phyloP scores from a whole-genome alignment of 2,113 vertebrate species.

The Phoenicopterus ruber region DNA sequence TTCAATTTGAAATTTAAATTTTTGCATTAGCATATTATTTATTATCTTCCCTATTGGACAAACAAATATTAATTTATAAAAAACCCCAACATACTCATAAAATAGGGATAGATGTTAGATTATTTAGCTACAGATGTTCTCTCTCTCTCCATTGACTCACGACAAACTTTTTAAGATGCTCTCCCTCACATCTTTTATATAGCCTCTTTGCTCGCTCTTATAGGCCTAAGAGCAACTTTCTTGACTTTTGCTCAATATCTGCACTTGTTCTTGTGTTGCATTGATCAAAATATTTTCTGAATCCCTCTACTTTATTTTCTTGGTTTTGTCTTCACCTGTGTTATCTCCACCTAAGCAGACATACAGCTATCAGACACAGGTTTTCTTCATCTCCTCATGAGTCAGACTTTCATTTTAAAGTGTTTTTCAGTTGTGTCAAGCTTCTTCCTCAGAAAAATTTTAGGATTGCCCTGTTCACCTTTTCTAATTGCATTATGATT shows the following conservation, averaged over 20 bases:
- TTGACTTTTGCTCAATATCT: background rate
- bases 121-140: background rate
- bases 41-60: slow-evolving; percentile 25
- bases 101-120: background rate
- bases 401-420: background rate
- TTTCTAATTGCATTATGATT: background rate
- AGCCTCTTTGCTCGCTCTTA: background rate
- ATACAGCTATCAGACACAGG: background rate
- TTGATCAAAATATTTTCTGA: background rate
- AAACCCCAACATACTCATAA: background rate
- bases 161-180: background rate
- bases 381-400: background rate
- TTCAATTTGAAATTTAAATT: slow-evolving; percentile 58
- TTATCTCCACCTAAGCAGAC: background rate
- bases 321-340: background rate
- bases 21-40: slow-evolving; percentile 41
- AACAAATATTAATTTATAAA: slow-evolving; percentile 31
- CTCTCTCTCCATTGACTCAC: background rate
- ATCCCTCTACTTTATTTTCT: background rate
- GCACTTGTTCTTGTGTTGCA: background rate
- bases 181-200: background rate
- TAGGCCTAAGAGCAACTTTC: background rate
- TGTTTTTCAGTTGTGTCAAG: background rate
- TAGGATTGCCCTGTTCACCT: background rate
- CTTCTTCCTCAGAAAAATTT: background rate